phyloP scores from a whole-genome alignment of 2,888 invertebrate species.

The Mycalesis mineus region DNA sequence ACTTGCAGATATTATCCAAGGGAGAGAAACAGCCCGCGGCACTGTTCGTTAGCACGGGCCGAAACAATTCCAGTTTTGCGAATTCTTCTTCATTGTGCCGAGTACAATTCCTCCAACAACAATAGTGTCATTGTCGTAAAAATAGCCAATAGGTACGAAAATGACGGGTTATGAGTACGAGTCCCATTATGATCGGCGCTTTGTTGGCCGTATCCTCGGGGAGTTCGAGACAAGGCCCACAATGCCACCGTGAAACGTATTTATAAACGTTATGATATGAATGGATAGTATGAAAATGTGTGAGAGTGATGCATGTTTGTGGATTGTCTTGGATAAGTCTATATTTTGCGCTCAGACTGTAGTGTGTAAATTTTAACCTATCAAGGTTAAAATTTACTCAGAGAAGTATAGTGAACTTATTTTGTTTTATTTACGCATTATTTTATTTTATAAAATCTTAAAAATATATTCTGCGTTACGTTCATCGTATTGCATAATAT shows the following conservation, averaged over 20 bases:
- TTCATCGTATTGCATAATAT: too few species aligned
- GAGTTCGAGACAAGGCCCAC: constrained; percentile 63
- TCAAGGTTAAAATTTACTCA: too few species aligned
- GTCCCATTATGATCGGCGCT: constrained; percentile 66
- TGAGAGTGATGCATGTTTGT: neutral
- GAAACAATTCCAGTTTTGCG: constrained; percentile 75
- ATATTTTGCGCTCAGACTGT: too few species aligned
- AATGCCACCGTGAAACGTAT: constrained; percentile 47
- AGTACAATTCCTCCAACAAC: constrained; percentile 57
- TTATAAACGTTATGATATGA: constrained; percentile 76
- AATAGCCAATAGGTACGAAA: constrained; percentile 77
- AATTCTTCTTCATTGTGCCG: constrained; percentile 63
- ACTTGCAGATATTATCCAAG: constrained; percentile 7
- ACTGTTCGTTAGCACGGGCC: constrained; percentile 58
- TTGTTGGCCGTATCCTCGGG: constrained; percentile 72
- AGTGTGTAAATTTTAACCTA: neutral
- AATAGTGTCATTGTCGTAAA: constrained; percentile 72
- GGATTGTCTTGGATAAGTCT: neutral
- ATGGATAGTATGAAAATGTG: constrained; percentile 60
- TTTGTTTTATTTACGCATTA: too few species aligned
- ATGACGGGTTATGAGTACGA: constrained; percentile 71
- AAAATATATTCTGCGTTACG: too few species aligned
- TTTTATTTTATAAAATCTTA: too few species aligned
- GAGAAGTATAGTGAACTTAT: too few species aligned
- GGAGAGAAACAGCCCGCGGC: constrained; percentile 39